Conservation (phyloP, 2,113 vertebrate species). For the Thamnophis sirtalis region DNA sequence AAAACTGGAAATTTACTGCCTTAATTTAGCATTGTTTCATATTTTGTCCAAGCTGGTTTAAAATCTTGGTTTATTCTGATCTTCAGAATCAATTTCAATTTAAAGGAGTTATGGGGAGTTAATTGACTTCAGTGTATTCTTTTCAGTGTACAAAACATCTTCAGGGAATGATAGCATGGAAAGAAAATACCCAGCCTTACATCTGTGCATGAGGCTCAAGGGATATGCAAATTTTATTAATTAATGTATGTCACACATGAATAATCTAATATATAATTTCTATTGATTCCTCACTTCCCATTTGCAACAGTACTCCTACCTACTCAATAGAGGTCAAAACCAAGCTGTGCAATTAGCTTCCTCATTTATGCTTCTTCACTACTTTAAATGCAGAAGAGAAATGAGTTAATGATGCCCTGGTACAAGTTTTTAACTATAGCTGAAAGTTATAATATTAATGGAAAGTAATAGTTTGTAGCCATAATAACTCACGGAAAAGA, state of each 20-base stretch:
- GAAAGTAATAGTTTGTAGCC: conserved; percentile 60
- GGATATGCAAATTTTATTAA: conserved; percentile 9
- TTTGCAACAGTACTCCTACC: conserved; percentile 29
- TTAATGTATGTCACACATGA: neutral
- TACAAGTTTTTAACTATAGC: conserved; percentile 51
- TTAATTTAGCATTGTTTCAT: neutral
- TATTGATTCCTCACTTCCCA: conserved; percentile 8
- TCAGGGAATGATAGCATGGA: neutral
- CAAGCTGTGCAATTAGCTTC: conserved; percentile 49
- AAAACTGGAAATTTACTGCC: neutral
- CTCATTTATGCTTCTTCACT: conserved; percentile 50
- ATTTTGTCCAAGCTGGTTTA: neutral
- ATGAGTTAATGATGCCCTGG: conserved; percentile 47
- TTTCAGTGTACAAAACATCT: neutral
- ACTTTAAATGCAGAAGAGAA: conserved; percentile 53
- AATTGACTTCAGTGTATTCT: neutral
- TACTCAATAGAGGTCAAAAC: conserved; percentile 34
- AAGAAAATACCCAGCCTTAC: neutral
- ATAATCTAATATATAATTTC: neutral
- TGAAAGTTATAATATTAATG: conserved; percentile 64
- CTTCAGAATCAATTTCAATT: neutral
- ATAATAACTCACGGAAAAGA: conserved; percentile 49
- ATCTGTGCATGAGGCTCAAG: rapidly evolving
- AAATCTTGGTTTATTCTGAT: neutral
- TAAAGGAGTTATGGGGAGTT: neutral